Base-by-base conservation (phyloP, 2,888 invertebrate species). In the Archips xylosteana region DNA sequence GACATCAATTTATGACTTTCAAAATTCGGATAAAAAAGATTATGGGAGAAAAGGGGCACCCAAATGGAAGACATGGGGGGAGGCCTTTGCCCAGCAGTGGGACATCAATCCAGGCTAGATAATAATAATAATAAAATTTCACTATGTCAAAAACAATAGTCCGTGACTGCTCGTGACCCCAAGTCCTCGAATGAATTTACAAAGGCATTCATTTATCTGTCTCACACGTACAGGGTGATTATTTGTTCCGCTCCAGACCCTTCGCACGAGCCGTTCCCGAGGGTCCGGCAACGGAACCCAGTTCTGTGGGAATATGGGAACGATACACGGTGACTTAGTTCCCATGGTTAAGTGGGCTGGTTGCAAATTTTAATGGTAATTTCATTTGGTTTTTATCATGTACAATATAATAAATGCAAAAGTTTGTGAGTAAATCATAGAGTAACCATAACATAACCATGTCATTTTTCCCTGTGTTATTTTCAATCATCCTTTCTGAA, bases 251-350 rank as follows among this genome's bases (percentile, higher is more conserved):
- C 15, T 42, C 15, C 23, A 10, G 9, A 9, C 12, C 12, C 62
- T 23, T 39, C 9, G 54, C 70, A 63, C 70, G 70, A 32, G 61
- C 70, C 51, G 51, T 32, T 13, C 39, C 32, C 42, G 5, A 10
- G 36, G 34, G 23, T 5, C 42, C 63, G 70, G 45, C 62, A 63
- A 63, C 54, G n/a, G 63, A 63, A 57, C 63, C 70, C 54, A 10
- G 34, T 13, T 39, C 62, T 61, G 69, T 70, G 69, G 42, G 69
- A 61, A 49, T 61, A 39, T 36, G 39, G 39, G 39, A 15, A 61
- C 1, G 23, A 45, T 62, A 42, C n/a, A 60, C 60, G 61, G 42
- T 39, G 61, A 61, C 62, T 45, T 9, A 15, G 6, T 62, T 62
- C 62, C 15, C 62, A 62, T 15, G 45, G 23, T 45, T 23, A 34